A percentile compares a stretch with the other conserved stretches of the same genome.
These are phyloP conservation scores for Emydocephalus ijimae DNA, from an alignment of 2,113 vertebrate species.

Conservation along the genomic window DNA sequence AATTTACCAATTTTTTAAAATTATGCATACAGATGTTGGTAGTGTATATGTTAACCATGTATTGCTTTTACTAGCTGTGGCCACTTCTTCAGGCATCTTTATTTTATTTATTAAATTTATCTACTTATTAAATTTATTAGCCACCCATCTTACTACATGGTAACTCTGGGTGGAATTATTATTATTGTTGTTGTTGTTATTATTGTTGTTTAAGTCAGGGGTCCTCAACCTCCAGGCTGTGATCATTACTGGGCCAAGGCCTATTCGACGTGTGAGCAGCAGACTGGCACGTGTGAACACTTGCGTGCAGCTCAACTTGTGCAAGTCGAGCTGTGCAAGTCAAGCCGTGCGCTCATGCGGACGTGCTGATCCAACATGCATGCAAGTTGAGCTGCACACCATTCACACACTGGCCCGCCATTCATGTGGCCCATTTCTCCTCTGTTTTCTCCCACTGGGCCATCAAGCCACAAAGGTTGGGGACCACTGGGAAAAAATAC, in stretches of 20 bases:
- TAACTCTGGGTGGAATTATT: too few relatives aligned
- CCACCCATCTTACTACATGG: too few relatives aligned
- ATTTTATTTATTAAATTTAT: neutral
- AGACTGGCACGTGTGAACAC: neutral
- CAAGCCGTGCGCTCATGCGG: neutral
- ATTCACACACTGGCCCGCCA: fast-evolving
- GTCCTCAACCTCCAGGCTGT: too few relatives aligned
- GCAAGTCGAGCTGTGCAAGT: neutral
- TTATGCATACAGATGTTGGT: neutral
- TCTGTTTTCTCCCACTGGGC: too few relatives aligned
- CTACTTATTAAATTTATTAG: too few relatives aligned
- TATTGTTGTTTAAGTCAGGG: too few relatives aligned
- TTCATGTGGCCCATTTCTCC: neutral
- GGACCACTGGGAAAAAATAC: neutral
- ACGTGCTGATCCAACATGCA: too few relatives aligned
- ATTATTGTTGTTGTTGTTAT: too few relatives aligned
- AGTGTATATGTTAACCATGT: neutral
- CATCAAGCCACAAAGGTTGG: neutral
- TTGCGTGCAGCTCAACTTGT: too few relatives aligned
- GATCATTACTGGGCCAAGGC: too few relatives aligned
- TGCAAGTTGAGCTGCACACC: too few relatives aligned
- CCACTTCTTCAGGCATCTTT: neutral
- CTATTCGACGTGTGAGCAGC: too few relatives aligned
- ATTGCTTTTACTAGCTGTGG: neutral
- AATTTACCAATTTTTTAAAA: neutral